Conservation (phyloP, 1,140 invertebrate genomes). For the Harpegnathos saltator region DNA sequence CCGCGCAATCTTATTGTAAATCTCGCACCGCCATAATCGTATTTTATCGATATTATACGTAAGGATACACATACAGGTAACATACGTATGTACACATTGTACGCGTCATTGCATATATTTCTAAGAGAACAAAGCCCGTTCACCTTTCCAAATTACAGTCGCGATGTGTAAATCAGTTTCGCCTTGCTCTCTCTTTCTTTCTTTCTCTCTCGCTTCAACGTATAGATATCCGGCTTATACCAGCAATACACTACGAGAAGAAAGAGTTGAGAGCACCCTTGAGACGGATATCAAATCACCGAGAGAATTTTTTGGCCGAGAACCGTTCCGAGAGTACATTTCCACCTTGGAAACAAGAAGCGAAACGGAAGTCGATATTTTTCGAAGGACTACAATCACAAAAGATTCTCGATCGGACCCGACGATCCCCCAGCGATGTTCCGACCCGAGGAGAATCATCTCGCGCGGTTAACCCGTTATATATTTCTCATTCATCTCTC, state of each 20-base stretch:
- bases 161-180: not conserved
- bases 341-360: not conserved
- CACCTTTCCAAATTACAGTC: conserved; percentile 9
- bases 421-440: conserved; percentile 14
- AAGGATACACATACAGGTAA: conserved; percentile 64
- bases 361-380: not conserved
- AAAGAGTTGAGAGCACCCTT: not conserved
- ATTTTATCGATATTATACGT: conserved; percentile 65
- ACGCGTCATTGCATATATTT: conserved; percentile 83
- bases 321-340: not conserved
- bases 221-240: conserved; percentile 17
- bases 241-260: too few relatives aligned
- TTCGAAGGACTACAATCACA: conserved; percentile 7
- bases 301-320: not conserved
- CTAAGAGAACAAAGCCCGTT: conserved; percentile 71
- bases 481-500: conserved; percentile 26
- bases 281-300: not conserved
- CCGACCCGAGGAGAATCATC: not conserved
- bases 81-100: not conserved
- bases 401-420: conserved; percentile 23
- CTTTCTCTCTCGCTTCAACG: too few relatives aligned
- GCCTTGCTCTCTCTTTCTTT: too few relatives aligned
- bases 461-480: not conserved
- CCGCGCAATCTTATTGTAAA: conserved; percentile 63
- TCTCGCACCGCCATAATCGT: conserved; percentile 68